Evolutionary conservation across 1,140 invertebrate species (phyloP), one percentile per base, ranked within the genome.

Genomic region (Drosophila subpulchrella): DNA sequence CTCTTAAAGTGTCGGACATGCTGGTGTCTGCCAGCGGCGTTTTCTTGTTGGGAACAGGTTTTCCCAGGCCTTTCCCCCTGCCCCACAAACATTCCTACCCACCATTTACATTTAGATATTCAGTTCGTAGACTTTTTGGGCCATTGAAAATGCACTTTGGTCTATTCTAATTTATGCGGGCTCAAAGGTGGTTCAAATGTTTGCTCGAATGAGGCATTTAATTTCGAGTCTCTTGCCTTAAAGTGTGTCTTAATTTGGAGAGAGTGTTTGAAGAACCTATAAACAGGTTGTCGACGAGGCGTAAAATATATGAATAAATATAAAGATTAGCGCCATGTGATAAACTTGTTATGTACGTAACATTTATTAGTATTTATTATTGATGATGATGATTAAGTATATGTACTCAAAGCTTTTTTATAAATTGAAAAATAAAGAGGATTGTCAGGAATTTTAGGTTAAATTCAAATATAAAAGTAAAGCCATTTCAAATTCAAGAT

Each of bases 131-230:
- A 32, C 34, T 63, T 61, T 85, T 77, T 78, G 58, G 74, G 53
- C 48, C 72, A 58, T 71, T 76, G 75, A 42, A 89, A 76, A 79
- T 88, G 83, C 82, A 88, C 63, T 54, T 75, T 50, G 48, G 57
- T 48, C 6, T 70, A 59, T 83, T 88, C 79, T 86, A 86, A 86
- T 83, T 86, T 86, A 89, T 86, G 79, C 83, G 83, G 83, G 83
- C 79, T 48, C 66, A 82, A 53, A 67, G 56, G 65, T 75, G 47
- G 62, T 41, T 47, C 48, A 72, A 85, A 79, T 85, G 78, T 81
- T 78, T 57, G 60, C 58, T 61, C 59, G 82, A 86, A 75, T 61
- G 82, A 81, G 83, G 83, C 83, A 88, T 88, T 86, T 86, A 73
- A 83, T 79, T 81, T 82, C 39, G 59, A 41, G 62, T 72, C 61